A percentile compares a stretch with the other conserved stretches of the same genome.
phyloP scores from a whole-genome alignment of 2,888 invertebrate genomes.

The Beris chalybata region DNA sequence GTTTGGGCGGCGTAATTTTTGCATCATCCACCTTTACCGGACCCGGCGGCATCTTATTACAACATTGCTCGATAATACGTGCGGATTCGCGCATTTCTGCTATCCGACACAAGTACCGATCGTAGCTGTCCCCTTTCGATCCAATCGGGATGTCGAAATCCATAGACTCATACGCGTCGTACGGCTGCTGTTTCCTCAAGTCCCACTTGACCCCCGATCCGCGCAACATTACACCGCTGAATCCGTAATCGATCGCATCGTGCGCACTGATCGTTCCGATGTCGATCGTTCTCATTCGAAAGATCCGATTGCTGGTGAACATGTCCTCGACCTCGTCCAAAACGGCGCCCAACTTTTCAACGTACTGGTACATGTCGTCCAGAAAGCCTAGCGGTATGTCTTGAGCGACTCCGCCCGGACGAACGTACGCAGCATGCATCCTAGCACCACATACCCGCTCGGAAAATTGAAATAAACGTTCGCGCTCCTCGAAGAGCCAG shows the following conservation, averaged over 20 bases:
- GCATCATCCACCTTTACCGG: slow-evolving; percentile 78
- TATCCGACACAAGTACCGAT: slow-evolving; percentile 70
- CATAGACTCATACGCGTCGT: slow-evolving; percentile 79
- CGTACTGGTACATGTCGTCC: slow-evolving; percentile 77
- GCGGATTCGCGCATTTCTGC: slow-evolving; percentile 78
- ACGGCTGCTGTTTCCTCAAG: slow-evolving; percentile 76
- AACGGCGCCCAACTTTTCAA: slow-evolving; percentile 68
- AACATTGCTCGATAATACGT: slow-evolving; percentile 75
- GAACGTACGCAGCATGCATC: slow-evolving; percentile 79
- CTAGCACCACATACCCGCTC: slow-evolving; percentile 82
- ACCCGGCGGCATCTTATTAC: slow-evolving; percentile 81
- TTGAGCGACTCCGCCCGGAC: slow-evolving; percentile 78
- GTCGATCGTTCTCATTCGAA: slow-evolving; percentile 69
- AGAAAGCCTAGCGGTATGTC: slow-evolving; percentile 76
- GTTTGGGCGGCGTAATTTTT: slow-evolving; percentile 73
- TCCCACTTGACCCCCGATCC: slow-evolving; percentile 88
- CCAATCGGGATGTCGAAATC: slow-evolving; percentile 86
- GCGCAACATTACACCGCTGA: slow-evolving; percentile 75
- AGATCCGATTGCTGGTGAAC: slow-evolving; percentile 74
- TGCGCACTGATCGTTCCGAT: slow-evolving; percentile 73
- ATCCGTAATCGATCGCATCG: slow-evolving; percentile 76
- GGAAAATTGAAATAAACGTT: slow-evolving; percentile 82
- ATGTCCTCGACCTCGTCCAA: slow-evolving; percentile 84
- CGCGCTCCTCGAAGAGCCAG: slow-evolving; percentile 88
- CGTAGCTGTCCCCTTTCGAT: slow-evolving; percentile 80